phyloP scores from a whole-genome alignment of 2,888 invertebrate species.

The Sacculina carcini region DNA sequence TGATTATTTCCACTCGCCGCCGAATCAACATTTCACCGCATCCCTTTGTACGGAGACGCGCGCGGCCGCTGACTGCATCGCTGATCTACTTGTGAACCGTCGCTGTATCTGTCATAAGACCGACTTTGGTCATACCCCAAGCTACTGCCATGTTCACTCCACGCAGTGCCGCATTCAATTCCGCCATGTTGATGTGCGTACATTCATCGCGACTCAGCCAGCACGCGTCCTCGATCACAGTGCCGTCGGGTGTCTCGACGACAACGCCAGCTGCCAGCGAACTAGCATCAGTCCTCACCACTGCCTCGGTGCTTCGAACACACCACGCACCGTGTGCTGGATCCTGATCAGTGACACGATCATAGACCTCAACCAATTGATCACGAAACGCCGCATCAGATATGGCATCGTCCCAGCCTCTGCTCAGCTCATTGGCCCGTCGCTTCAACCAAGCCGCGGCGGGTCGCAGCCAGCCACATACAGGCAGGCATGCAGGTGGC shows the following conservation, averaged over 20 bases:
- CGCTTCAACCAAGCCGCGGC: slow-evolving; percentile 2
- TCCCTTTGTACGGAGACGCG: background rate
- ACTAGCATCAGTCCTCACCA: background rate
- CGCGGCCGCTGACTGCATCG: background rate
- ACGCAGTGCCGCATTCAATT: background rate
- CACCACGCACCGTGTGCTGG: background rate
- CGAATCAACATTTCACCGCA: background rate
- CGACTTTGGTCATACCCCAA: background rate
- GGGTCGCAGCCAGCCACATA: background rate
- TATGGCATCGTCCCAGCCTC: background rate
- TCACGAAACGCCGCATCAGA: background rate
- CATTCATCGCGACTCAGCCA: background rate
- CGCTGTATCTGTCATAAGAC: background rate
- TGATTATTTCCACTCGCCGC: background rate
- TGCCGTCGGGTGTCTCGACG: background rate
- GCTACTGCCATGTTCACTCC: background rate
- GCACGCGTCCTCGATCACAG: background rate
- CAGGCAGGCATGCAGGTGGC: slow-evolving; percentile 1
- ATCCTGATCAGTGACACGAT: background rate
- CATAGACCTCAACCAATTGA: background rate
- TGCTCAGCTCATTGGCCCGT: background rate
- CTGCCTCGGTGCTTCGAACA: background rate
- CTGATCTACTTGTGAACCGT: background rate
- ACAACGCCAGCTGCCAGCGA: background rate
- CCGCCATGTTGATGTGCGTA: slow-evolving; percentile 4